Evolutionary conservation across 2,797 vertebrate species (phyloP).

Genomic region (Cirrhinus mrigala): DNA sequence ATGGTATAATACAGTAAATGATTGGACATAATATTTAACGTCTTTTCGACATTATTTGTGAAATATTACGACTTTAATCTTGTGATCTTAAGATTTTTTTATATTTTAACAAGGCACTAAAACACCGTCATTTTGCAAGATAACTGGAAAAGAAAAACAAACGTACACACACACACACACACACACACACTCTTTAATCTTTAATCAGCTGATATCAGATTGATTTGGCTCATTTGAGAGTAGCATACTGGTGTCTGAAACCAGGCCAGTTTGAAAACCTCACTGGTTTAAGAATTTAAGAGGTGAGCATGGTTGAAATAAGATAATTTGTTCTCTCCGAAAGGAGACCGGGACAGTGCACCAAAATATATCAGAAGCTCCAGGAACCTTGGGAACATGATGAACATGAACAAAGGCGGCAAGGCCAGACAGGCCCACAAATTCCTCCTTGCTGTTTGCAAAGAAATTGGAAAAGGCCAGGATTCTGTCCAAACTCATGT

Average conservation of each 20-base stretch:
- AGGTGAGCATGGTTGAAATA: background rate
- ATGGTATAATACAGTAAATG: too few relatives aligned
- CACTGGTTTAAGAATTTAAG: background rate
- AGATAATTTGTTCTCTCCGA: slow-evolving; percentile 1
- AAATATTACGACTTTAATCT: too few relatives aligned
- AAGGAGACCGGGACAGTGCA: background rate
- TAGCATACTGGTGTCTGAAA: background rate
- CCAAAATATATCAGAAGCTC: slow-evolving; percentile 53
- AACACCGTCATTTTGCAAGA: too few relatives aligned
- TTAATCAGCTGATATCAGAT: background rate
- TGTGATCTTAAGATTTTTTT: too few relatives aligned
- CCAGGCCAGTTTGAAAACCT: background rate
- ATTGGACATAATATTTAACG: too few relatives aligned
- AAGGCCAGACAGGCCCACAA: slow-evolving; percentile 76
- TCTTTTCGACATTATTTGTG: too few relatives aligned
- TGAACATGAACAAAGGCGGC: slow-evolving; percentile 72
- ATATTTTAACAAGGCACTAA: too few relatives aligned
- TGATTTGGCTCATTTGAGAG: background rate
- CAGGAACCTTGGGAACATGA: slow-evolving; percentile 62
- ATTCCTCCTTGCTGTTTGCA: slow-evolving; percentile 66
- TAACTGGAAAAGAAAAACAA: background rate
- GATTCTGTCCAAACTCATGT: slow-evolving; percentile 44
- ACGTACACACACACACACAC: background rate
- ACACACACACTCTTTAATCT: background rate
- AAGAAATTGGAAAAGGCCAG: slow-evolving; percentile 37